Evolutionary conservation across 2,888 invertebrate species (phyloP).

Genomic region (Myopa tessellatipennis): DNA sequence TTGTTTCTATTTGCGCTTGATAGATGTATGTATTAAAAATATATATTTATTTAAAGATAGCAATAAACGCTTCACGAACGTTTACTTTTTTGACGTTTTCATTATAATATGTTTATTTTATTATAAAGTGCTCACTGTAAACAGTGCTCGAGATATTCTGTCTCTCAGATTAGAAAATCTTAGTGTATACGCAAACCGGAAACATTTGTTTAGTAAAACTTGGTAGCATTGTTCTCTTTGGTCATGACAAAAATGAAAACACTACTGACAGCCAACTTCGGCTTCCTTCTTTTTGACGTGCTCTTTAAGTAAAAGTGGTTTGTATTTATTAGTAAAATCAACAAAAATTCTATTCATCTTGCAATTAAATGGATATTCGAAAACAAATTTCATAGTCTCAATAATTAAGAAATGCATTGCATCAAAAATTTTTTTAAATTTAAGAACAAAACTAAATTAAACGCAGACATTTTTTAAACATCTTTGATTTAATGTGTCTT

Average conservation of each 20-base stretch:
- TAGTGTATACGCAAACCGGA: slow-evolving; percentile 46
- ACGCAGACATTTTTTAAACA: neutral
- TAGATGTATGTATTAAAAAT: no score
- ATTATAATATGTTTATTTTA: no score
- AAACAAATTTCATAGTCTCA: neutral
- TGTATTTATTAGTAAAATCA: slow-evolving; percentile 58
- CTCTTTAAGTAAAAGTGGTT: slow-evolving; percentile 61
- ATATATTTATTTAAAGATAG: no score
- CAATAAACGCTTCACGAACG: no score
- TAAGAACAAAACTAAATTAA: neutral
- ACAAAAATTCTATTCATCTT: slow-evolving; percentile 56
- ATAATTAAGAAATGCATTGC: neutral
- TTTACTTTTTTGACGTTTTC: no score
- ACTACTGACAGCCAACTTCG: slow-evolving; percentile 57
- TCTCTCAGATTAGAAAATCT: neutral
- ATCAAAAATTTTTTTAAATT: neutral
- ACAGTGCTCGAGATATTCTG: neutral
- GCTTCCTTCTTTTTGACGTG: slow-evolving; percentile 65
- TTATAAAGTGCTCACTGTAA: neutral
- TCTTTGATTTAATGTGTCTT: neutral
- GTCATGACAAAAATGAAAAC: slow-evolving; percentile 35
- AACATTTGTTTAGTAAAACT: slow-evolving; percentile 19
- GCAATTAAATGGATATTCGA: slow-evolving; percentile 37
- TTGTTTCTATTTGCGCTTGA: no score
- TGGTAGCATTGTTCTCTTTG: slow-evolving; percentile 44